These are phyloP conservation scores for Pterophyllum scalare DNA, from an alignment of 2,113 vertebrate genomes.

Conservation along the genomic window DNA sequence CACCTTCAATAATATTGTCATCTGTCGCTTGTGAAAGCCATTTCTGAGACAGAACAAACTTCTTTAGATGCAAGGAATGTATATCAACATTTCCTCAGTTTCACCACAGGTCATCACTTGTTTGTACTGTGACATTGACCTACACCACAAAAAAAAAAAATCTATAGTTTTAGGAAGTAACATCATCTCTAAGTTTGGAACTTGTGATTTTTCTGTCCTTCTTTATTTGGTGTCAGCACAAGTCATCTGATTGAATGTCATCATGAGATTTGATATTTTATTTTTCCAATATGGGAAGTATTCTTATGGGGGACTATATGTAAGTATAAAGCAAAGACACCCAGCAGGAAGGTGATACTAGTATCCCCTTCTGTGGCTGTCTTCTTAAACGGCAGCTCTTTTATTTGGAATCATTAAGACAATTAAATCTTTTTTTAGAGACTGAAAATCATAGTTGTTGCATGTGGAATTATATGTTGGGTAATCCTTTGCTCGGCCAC, in stretches of 20 bases:
- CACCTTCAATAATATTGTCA: not conserved
- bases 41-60: not conserved
- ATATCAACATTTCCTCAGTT: conserved; percentile 35
- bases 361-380: not conserved
- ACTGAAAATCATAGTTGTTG: conserved; percentile 36
- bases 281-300: not conserved
- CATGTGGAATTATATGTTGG: conserved; percentile 31
- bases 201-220: not conserved
- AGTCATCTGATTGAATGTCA: not conserved
- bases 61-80: not conserved
- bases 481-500: not conserved
- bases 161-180: conserved; percentile 34
- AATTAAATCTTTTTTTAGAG: conserved; percentile 27
- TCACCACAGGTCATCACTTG: conserved; percentile 36
- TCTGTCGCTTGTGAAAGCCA: not conserved
- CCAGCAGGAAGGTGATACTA: conserved; percentile 13
- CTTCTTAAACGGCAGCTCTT: conserved; percentile 6
- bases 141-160: not conserved
- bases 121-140: conserved; percentile 19
- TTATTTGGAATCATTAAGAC: conserved; percentile 26
- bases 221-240: not conserved
- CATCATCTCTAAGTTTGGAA: not conserved
- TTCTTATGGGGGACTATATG: not conserved
- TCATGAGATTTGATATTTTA: not conserved
- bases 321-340: not conserved